Conservation (phyloP, 1,140 invertebrate genomes). For the Anastatus disparis region DNA sequence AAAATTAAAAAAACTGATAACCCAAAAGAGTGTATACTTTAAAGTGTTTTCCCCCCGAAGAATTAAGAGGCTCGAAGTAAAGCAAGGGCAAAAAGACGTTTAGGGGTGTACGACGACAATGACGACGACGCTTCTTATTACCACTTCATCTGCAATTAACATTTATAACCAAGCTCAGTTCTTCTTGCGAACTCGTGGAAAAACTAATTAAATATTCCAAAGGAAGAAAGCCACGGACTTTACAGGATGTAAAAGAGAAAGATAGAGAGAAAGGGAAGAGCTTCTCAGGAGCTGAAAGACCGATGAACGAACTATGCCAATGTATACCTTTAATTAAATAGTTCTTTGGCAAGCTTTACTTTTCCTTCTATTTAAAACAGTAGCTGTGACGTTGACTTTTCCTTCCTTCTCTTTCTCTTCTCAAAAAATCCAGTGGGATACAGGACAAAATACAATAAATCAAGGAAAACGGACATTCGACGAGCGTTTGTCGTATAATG, state of each 20-base stretch:
- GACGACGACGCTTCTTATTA: constrained; percentile 59
- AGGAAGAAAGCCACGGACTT: constrained; percentile 37
- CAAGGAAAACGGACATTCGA: neutral
- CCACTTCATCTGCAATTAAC: constrained; percentile 69
- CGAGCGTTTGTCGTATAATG: constrained; percentile 22
- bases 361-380: no score
- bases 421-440: neutral
- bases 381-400: no score
- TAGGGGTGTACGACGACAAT: constrained; percentile 42
- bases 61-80: neutral
- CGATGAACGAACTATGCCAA: constrained; percentile 41
- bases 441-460: constrained; percentile 13
- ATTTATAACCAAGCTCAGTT: constrained; percentile 60
- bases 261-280: neutral
- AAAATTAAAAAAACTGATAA: no score
- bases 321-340: constrained; percentile 41
- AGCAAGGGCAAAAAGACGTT: constrained; percentile 18
- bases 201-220: constrained; percentile 68
- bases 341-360: constrained; percentile 7
- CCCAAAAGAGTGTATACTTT: no score
- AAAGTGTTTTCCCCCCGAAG: no score
- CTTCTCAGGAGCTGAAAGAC: neutral
- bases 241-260: no score
- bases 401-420: neutral
- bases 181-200: constrained; percentile 57